A percentile compares a stretch with the other conserved stretches of the same genome.
phyloP scores from a whole-genome alignment of 2,888 invertebrate genomes.

The Idaea biselata region DNA sequence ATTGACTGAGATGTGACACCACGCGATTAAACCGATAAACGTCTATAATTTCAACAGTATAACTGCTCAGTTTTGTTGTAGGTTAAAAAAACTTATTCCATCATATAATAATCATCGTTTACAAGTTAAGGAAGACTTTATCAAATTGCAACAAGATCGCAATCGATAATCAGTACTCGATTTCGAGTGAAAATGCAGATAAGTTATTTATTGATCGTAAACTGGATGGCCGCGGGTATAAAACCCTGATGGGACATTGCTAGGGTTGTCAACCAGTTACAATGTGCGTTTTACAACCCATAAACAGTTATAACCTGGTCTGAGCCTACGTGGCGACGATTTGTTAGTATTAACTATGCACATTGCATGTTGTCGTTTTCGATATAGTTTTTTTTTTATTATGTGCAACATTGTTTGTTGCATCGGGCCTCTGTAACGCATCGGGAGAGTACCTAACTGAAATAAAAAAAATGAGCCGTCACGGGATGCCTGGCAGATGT shows the following conservation, averaged over 20 bases:
- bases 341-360: slow-evolving; percentile 1
- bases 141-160: neutral
- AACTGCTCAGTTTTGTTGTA: too few relatives aligned
- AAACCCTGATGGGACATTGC: neutral
- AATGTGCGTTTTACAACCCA: slow-evolving; percentile 25
- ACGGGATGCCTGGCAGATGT: too few relatives aligned
- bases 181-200: slow-evolving; percentile 16
- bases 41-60: too few relatives aligned
- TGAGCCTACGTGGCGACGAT: slow-evolving; percentile 25
- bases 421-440: too few relatives aligned
- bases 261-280: slow-evolving; percentile 17
- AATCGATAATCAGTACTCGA: neutral
- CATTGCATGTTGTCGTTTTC: neutral
- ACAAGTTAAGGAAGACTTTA: neutral
- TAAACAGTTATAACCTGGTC: slow-evolving; percentile 21
- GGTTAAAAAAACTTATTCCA: too few relatives aligned
- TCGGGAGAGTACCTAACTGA: too few relatives aligned
- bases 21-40: too few relatives aligned
- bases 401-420: neutral
- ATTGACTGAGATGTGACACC: too few relatives aligned
- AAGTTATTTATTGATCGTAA: slow-evolving; percentile 20
- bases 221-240: slow-evolving; percentile 9
- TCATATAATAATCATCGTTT: neutral
- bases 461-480: too few relatives aligned
- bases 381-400: neutral